Base-by-base conservation (phyloP, 2,113 vertebrate genomes). In the Labrus mixtus region DNA sequence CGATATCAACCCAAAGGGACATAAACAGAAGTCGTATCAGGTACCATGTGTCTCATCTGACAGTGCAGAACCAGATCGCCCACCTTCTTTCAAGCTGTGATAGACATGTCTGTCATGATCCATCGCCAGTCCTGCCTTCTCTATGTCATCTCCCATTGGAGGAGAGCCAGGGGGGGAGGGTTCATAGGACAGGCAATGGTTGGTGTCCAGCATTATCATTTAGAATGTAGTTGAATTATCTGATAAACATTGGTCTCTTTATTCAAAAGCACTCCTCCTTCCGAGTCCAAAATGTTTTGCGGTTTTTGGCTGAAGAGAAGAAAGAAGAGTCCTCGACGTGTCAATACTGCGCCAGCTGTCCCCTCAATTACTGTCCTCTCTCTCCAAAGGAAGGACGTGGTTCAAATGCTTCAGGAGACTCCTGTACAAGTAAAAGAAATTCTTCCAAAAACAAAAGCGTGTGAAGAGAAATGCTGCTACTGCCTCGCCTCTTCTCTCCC, bases 11-110 rank as follows among this genome's bases (percentile, higher is more conserved):
- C 66, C 50, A 67, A 8, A 23, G 51, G 54, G 22, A 48, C 61
- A 80, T 39, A 73, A 73, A 81, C 68, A 75, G 60, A 82, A 78
- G 83, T 62, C 37, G 45, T 55, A 73, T 81, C 59, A 71, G 19
- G 59, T 78, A n/a, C 79, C 51, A 17, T 54, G 63, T 29, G 33
- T 54, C 41, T 75, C 8, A 46, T 43, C 53, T 79, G 71, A 75
- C 36, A 41, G 61, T 63, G 25, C 13, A 3, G 65, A 46, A 68
- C 63, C 20, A 12, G 56, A 53, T 66, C 0, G 73, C 94, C 90
- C 92, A 94, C 94, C 94, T 94, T 95, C 94, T 89, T 94, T 94
- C 75, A 95, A 88, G 82, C 87, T 95, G 90, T 93, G 89, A 92
- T 94, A 95, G 74, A 91, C 88, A 33, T 90, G 85, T 77, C 85